Evolutionary conservation across 2,113 vertebrate species (phyloP).

Genomic region (Atlantisia rogersi): DNA sequence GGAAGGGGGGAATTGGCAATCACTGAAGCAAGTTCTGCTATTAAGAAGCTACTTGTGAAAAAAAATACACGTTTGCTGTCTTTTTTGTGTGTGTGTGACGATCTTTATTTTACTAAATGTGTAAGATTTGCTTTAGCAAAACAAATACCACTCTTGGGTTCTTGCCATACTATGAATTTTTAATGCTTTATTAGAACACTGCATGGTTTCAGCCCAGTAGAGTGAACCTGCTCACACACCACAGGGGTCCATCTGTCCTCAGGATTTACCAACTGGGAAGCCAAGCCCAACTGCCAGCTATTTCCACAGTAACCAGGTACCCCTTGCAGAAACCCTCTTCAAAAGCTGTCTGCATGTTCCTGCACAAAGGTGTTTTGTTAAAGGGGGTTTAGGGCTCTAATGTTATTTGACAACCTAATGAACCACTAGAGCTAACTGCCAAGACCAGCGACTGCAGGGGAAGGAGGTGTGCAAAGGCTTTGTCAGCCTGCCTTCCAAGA

Average conservation of each 20-base stretch:
- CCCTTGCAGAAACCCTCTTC: background rate
- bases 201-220: background rate
- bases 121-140: slow-evolving; percentile 55
- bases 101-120: background rate
- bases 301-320: background rate
- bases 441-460: rapidly evolving
- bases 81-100: background rate
- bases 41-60: slow-evolving; percentile 6
- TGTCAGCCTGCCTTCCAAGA: rapidly evolving
- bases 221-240: background rate
- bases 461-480: rapidly evolving
- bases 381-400: background rate
- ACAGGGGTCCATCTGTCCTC: background rate
- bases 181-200: slow-evolving; percentile 4
- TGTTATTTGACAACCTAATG: too few species aligned
- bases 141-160: slow-evolving; percentile 33
- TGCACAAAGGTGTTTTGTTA: rapidly evolving
- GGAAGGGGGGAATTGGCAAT: background rate
- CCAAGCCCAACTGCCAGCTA: background rate
- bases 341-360: rapidly evolving
- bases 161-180: slow-evolving; percentile 39
- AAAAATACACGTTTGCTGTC: slow-evolving; percentile 9
- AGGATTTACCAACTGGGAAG: background rate
- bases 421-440: rapidly evolving
- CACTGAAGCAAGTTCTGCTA: slow-evolving; percentile 9